Evolutionary conservation across 2,888 invertebrate genomes (phyloP).

Genomic region (Tenthredo mesomela): DNA sequence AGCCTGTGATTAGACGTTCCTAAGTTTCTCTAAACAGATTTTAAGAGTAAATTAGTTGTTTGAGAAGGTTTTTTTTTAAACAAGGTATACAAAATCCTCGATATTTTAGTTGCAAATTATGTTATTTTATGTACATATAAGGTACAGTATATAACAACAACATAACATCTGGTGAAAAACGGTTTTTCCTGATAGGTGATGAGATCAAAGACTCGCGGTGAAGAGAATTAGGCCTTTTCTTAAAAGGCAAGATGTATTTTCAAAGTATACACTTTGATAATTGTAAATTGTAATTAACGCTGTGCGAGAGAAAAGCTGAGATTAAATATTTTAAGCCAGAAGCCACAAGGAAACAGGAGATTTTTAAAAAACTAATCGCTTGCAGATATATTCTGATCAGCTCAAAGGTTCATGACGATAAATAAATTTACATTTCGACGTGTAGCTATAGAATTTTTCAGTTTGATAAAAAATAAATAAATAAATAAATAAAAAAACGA

Average conservation of each 20-base stretch:
- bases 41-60: background rate
- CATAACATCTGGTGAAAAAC: background rate
- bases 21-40: background rate
- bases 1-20: conserved; percentile 36
- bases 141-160: background rate
- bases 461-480: too few relatives aligned
- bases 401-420: too few relatives aligned
- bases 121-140: too few relatives aligned
- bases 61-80: background rate
- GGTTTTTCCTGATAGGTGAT: background rate
- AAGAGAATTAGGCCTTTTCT: background rate
- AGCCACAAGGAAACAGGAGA: background rate
- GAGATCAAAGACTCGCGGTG: background rate
- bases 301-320: background rate
- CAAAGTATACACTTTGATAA: background rate
- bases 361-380: background rate
- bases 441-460: too few relatives aligned
- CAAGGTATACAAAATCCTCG: background rate
- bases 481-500: too few relatives aligned
- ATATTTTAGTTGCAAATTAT: background rate
- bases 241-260: background rate
- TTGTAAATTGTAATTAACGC: conserved; percentile 31
- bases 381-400: background rate
- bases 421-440: too few relatives aligned
- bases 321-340: too few relatives aligned